Conservation (phyloP, 2,797 vertebrate species). For the Mormyrus proboscirostris region DNA sequence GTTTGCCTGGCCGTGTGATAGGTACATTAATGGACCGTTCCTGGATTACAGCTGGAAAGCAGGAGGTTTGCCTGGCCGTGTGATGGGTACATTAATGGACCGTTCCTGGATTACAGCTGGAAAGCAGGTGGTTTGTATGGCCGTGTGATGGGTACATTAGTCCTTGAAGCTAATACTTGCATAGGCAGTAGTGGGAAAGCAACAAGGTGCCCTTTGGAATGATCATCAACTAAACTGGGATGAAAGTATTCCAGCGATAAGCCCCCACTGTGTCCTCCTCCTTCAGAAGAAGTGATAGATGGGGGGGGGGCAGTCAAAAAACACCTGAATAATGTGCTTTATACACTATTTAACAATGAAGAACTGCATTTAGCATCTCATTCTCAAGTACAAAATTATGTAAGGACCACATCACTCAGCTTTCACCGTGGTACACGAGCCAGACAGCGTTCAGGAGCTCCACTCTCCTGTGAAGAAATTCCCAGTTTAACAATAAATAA, state of each 20-base stretch:
- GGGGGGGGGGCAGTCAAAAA: background rate
- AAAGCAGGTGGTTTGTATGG: background rate
- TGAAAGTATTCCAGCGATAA: background rate
- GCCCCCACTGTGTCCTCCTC: background rate
- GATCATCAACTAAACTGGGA: background rate
- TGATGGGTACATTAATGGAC: background rate
- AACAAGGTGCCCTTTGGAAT: background rate
- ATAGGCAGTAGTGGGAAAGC: background rate
- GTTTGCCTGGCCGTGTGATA: background rate
- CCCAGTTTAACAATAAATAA: background rate
- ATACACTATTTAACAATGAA: conserved; percentile 2
- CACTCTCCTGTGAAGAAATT: background rate
- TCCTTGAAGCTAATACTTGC: conserved; percentile 15
- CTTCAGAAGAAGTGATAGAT: background rate
- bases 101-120: background rate
- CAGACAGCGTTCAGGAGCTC: background rate
- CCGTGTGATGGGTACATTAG: background rate
- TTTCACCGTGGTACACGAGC: background rate
- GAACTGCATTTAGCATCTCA: background rate
- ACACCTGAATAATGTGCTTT: background rate
- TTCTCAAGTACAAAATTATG: background rate
- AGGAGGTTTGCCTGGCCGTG: background rate
- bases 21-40: background rate
- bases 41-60: background rate
- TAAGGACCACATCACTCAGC: background rate